Conservation (phyloP, 2,888 invertebrate genomes). For the Imbricaverruca yamaguchii region DNA sequence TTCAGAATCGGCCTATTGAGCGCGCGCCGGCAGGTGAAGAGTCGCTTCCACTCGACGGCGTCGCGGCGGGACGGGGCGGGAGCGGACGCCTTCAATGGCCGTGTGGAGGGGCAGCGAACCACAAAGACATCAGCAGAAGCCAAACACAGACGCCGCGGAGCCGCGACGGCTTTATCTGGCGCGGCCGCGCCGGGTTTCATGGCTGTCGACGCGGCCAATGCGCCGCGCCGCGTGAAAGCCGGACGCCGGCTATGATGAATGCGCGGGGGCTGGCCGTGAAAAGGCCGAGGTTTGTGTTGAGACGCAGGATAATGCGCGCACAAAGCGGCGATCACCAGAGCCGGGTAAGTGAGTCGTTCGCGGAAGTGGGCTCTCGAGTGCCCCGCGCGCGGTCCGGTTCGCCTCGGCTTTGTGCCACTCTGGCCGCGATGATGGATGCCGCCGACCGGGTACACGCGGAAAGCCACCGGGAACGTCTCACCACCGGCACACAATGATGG, state of each 20-base stretch:
- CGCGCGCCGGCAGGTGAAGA: slow-evolving; percentile 7
- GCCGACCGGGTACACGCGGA: too few species aligned
- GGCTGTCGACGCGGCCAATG: neutral
- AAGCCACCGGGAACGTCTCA: too few species aligned
- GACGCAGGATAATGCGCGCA: neutral
- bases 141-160: neutral
- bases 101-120: neutral
- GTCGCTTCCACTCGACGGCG: neutral
- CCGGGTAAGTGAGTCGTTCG: neutral
- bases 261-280: neutral
- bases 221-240: too few species aligned
- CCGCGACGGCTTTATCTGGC: neutral
- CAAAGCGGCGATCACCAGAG: neutral
- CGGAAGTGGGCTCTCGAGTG: neutral
- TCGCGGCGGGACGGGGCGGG: neutral
- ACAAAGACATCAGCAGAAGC: slow-evolving; percentile 16
- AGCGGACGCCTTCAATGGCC: neutral
- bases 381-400: too few species aligned
- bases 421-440: too few species aligned
- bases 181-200: neutral
- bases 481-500: too few species aligned
- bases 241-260: neutral
- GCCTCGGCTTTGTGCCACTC: too few species aligned
- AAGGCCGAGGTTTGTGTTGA: neutral
- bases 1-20: slow-evolving; percentile 7